Evolutionary conservation across 2,113 vertebrate species (phyloP).

Genomic region (Chlorocebus sabaeus): DNA sequence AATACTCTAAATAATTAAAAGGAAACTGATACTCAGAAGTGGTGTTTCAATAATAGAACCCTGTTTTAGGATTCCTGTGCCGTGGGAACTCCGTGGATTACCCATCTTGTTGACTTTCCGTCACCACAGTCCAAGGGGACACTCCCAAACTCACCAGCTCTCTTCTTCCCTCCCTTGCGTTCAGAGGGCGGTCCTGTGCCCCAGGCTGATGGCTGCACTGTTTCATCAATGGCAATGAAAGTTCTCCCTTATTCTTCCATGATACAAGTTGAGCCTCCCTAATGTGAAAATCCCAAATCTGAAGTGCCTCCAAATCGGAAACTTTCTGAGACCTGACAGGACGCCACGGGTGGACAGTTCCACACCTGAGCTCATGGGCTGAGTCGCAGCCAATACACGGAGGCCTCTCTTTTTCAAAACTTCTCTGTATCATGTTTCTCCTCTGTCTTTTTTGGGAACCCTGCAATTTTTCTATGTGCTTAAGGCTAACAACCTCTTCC

Average conservation of each 20-base stretch:
- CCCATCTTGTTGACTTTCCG: background rate
- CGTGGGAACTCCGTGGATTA: rapidly evolving
- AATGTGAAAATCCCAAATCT: background rate
- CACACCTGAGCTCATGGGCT: background rate
- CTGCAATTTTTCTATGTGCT: background rate
- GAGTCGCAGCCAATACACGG: background rate
- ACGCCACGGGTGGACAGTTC: background rate
- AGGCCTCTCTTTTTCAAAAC: background rate
- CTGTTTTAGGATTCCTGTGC: background rate
- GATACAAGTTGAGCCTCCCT: background rate
- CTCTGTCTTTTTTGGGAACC: background rate
- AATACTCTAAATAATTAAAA: background rate
- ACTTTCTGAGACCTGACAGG: background rate
- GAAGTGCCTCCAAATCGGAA: background rate
- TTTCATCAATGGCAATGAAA: background rate
- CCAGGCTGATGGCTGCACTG: background rate
- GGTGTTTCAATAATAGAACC: background rate
- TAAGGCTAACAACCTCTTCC: background rate
- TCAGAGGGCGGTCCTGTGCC: background rate
- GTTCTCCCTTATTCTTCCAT: background rate
- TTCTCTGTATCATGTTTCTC: background rate
- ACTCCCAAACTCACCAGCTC: background rate
- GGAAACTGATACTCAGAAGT: background rate
- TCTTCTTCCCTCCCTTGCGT: background rate
- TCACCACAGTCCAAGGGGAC: background rate